Base-by-base conservation (phyloP, 1,140 invertebrate species). In the Pseudomyrmex sp. region DNA sequence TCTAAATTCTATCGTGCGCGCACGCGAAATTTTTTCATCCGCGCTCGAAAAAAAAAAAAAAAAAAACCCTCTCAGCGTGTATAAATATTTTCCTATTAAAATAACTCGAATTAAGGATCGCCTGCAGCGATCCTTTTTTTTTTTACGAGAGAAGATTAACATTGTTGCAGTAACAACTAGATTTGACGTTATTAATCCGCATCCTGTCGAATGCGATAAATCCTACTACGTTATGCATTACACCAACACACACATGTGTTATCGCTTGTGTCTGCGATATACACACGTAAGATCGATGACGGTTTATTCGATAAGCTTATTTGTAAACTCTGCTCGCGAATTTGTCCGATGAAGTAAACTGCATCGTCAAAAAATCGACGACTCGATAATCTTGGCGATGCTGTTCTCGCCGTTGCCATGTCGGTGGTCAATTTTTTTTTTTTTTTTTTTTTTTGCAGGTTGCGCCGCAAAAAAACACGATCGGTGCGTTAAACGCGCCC, bases 81-180 rank as follows among this genome's bases (percentile, higher is more conserved):
- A 56, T 56, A 26, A 72, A 56, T 35, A 56, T 72, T 72, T 56
- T 56, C 69, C 69, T 72, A 72, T 35, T 72, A 72, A 72, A 72
- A 72, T 72, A 72, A 72, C 44, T 70, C 26, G 9, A n/a, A 10
- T 70, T 56, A 5, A 23, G 26, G 18, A 18, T 18, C 69, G 26
- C n/a, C 50, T 35, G 50, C 26, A 56, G 69, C 69, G 56, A 56
- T 15, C 56, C 12, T 72, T 20, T 18, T 72, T 20, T 20, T 18
- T n/a, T 10, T n/a, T 26, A 9, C 20, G 18, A 54, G 18, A 54
- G 20, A 8, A 35, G 50, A 72, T 72, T 72, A 52, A 72, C 26
- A 56, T 56, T n/a, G 26, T 56, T 70, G 10, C 13, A 54, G 26
- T 72, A 72, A 70, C 26, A 18, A 56, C 54, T 8, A 52, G 54